These are phyloP conservation scores for Allophyes oxyacanthae DNA, from an alignment of 2,888 invertebrate genomes.

Conservation along the genomic window DNA sequence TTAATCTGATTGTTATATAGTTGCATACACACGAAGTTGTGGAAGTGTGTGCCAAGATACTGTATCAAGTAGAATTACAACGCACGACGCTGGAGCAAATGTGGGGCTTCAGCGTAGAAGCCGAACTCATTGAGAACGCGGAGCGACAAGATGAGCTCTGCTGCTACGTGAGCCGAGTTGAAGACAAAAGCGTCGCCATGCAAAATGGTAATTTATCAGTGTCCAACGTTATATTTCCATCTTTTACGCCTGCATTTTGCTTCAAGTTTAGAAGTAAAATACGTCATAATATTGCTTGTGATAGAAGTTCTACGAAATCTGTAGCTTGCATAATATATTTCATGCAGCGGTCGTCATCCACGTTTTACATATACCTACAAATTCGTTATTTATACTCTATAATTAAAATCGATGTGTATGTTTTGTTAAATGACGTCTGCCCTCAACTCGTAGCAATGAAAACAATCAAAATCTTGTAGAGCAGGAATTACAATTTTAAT, in stretches of 20 bases:
- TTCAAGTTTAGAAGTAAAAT: constrained; percentile 34
- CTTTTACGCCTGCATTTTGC: constrained; percentile 35
- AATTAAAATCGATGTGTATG: constrained; percentile 9
- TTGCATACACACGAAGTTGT: constrained; percentile 97
- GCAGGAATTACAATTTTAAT: constrained; percentile 51
- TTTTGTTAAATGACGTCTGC: constrained; percentile 28
- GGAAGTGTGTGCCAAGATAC: constrained; percentile 98
- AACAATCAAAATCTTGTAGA: constrained; percentile 44
- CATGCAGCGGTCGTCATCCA: constrained; percentile 15
- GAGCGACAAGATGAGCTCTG: constrained; percentile 99
- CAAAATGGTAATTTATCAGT: constrained; percentile 93
- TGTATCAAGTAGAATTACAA: constrained; percentile 98
- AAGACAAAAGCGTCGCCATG: constrained; percentile 98
- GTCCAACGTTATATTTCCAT: constrained; percentile 34
- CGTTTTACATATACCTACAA: constrained; percentile 15
- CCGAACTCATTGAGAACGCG: constrained; percentile 98
- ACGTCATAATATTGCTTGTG: constrained; percentile 31
- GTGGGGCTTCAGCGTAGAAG: constrained; percentile 99
- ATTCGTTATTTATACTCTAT: constrained; percentile 14
- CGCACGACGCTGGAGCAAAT: constrained; percentile 97
- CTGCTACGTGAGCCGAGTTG: constrained; percentile 98
- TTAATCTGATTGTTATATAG: constrained; percentile 80
- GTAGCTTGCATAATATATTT: constrained; percentile 37
- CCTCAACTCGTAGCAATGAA: constrained; percentile 12
- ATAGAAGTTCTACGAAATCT: constrained; percentile 31